Conservation (phyloP, 2,888 invertebrate genomes). For the Tenthredo mesomela region DNA sequence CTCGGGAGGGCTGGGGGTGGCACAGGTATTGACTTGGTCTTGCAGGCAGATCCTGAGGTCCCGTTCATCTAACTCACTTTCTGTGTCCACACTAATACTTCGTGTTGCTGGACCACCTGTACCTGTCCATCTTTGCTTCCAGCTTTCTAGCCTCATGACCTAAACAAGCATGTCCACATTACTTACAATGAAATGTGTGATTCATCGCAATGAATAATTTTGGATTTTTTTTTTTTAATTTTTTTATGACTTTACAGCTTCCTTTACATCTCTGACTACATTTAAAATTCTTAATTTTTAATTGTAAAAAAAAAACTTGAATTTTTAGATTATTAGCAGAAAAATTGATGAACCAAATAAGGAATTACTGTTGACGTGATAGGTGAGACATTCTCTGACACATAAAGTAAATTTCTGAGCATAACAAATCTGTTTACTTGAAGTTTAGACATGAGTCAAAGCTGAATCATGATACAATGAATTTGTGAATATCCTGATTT, state of each 20-base stretch:
- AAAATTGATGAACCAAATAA: neutral
- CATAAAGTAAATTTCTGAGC: conserved; percentile 36
- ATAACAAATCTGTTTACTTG: conserved; percentile 35
- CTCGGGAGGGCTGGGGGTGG: conserved; percentile 58
- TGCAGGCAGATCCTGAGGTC: conserved; percentile 74
- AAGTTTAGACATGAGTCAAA: conserved; percentile 45
- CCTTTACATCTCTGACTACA: neutral
- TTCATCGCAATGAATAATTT: conserved; percentile 9
- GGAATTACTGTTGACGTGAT: neutral
- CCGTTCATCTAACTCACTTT: conserved; percentile 81
- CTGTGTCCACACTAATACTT: conserved; percentile 77
- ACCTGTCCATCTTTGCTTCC: conserved; percentile 78
- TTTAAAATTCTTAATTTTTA: neutral
- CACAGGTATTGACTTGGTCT: conserved; percentile 69
- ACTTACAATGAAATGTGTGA: conserved; percentile 39
- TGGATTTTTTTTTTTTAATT: neutral
- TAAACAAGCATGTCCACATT: conserved; percentile 69
- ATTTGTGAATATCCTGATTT: neutral
- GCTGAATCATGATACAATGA: neutral
- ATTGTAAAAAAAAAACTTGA: neutral
- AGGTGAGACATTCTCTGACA: neutral
- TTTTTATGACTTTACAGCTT: neutral
- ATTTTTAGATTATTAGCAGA: neutral
- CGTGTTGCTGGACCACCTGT: conserved; percentile 70
- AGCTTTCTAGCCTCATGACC: conserved; percentile 88